Percentiles rank a stretch among this genome's conserved stretches.
These are phyloP conservation scores for Pangasius macronema DNA, from an alignment of 2,797 vertebrate genomes.

Conservation along the genomic window DNA sequence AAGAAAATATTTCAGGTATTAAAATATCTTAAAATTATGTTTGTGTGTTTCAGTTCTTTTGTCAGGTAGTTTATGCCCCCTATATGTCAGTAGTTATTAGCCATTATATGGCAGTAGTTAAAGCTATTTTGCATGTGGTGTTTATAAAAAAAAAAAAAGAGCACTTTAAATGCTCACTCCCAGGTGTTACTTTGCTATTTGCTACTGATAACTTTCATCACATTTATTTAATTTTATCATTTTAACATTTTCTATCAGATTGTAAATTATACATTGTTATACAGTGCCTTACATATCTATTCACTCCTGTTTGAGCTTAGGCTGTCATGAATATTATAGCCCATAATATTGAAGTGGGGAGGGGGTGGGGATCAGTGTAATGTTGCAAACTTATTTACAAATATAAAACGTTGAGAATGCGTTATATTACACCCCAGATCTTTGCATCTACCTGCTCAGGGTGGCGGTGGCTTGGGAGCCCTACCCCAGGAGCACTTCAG, in stretches of 20 bases:
- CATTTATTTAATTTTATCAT: background rate
- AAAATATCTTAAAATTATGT: conserved; percentile 34
- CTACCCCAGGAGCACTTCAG: background rate
- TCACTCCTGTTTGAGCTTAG: background rate
- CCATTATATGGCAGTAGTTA: background rate
- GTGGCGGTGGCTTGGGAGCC: background rate
- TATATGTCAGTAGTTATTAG: background rate
- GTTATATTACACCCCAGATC: background rate
- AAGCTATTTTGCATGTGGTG: background rate
- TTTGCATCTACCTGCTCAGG: background rate
- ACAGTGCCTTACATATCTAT: background rate
- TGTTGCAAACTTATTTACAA: background rate
- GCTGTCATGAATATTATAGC: too few relatives aligned
- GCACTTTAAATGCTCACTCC: background rate
- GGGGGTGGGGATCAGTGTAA: background rate
- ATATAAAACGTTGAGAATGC: background rate
- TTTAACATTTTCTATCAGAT: background rate
- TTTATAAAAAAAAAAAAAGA: background rate
- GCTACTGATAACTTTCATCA: background rate
- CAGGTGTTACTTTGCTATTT: background rate
- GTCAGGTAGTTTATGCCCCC: background rate
- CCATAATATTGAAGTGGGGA: background rate
- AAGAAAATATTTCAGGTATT: conserved; percentile 53
- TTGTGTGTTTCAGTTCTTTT: conserved; percentile 1
- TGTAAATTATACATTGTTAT: background rate